Conservation (phyloP, 2,113 vertebrate species). For the Cygnus buccinator region DNA sequence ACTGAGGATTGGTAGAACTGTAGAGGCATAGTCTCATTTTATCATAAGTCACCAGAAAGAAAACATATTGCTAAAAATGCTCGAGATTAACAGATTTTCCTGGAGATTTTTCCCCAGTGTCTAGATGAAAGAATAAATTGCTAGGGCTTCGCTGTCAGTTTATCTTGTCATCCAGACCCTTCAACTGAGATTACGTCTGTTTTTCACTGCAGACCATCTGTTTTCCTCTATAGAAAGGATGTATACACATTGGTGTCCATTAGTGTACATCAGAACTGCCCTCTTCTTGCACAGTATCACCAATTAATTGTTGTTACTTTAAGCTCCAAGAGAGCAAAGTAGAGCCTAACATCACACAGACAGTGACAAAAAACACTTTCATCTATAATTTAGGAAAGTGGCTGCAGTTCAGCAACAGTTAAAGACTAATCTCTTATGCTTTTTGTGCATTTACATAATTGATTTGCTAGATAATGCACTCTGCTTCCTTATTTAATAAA, state of each 20-base stretch:
- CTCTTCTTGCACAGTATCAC: constrained; percentile 21
- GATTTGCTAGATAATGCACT: constrained; percentile 84
- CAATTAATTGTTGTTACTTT: constrained; percentile 45
- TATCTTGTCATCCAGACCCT: constrained; percentile 60
- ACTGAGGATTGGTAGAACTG: not conserved
- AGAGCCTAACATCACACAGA: not conserved
- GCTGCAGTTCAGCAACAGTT: constrained; percentile 76
- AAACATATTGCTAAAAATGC: constrained; percentile 19
- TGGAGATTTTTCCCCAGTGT: not conserved
- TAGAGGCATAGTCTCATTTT: not conserved
- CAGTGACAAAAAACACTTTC: constrained; percentile 42
- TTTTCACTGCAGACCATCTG: constrained; percentile 66
- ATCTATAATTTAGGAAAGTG: constrained; percentile 76
- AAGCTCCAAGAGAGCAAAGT: not conserved
- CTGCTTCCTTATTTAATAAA: constrained; percentile 85
- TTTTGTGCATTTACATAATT: constrained; percentile 84
- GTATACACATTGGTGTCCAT: constrained; percentile 36
- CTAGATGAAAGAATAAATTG: constrained; percentile 35
- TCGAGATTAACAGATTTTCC: constrained; percentile 50
- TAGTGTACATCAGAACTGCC: constrained; percentile 47
- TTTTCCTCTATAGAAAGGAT: constrained; percentile 35
- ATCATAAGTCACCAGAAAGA: constrained; percentile 12
- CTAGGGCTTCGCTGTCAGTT: constrained; percentile 49
- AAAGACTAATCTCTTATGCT: constrained; percentile 77
- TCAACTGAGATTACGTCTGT: constrained; percentile 52